Evolutionary conservation across 2,888 invertebrate species (phyloP).

Genomic region (Meandrusa payeni): DNA sequence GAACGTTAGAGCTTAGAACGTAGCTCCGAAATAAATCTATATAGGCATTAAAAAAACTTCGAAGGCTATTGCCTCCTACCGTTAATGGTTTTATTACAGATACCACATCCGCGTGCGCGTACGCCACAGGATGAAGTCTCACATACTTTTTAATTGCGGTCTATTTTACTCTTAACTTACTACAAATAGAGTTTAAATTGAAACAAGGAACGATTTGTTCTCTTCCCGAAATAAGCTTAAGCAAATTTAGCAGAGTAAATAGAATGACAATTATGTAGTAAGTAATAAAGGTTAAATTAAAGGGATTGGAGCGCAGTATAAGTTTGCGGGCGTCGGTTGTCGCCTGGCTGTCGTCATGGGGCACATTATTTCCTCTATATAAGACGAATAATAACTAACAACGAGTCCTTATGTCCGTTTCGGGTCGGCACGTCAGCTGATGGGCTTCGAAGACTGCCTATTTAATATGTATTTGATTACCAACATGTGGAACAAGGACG

Average conservation of each 20-base stretch:
- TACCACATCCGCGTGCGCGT: constrained; percentile 67
- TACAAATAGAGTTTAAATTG: constrained; percentile 30
- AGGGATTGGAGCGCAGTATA: constrained; percentile 2
- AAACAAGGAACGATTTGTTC: not conserved
- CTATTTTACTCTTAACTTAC: constrained; percentile 24
- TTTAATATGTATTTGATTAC: not conserved
- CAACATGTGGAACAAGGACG: too few relatives aligned
- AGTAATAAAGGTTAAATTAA: constrained; percentile 1
- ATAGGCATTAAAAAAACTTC: constrained; percentile 15
- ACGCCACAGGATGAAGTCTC: constrained; percentile 57
- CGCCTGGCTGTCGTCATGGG: constrained; percentile 29
- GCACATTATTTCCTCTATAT: constrained; percentile 36
- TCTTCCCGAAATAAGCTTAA: constrained; percentile 10
- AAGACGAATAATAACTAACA: constrained; percentile 31
- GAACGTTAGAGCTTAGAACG: not conserved
- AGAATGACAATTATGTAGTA: not conserved
- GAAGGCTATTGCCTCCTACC: constrained; percentile 28
- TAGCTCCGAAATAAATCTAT: constrained; percentile 4
- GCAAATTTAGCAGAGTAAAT: not conserved
- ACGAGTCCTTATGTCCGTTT: constrained; percentile 28
- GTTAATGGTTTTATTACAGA: constrained; percentile 37
- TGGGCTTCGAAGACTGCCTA: constrained; percentile 2
- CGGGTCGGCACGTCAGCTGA: constrained; percentile 20
- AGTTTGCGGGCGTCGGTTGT: constrained; percentile 20
- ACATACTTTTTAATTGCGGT: constrained; percentile 26